Conservation (phyloP, 2,797 vertebrate species). For the Echiichthys vipera region DNA sequence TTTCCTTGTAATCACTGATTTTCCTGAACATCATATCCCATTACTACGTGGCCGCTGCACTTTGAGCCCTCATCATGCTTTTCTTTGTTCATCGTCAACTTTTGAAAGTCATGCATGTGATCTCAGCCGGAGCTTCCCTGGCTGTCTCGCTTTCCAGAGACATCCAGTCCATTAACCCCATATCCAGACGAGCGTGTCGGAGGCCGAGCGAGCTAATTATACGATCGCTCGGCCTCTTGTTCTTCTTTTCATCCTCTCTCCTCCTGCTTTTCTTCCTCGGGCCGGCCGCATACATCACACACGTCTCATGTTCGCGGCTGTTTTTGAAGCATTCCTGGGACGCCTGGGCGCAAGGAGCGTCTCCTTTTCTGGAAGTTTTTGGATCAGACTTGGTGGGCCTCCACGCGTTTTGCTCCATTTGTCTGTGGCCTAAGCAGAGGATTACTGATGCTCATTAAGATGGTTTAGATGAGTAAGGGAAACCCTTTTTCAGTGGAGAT, state of each 20-base stretch:
- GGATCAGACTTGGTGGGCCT: conserved; percentile 45
- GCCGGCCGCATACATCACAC: conserved; percentile 43
- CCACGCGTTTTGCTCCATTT: conserved; percentile 57
- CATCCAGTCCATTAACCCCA: conserved; percentile 47
- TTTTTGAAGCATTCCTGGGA: conserved; percentile 78
- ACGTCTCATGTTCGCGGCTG: conserved; percentile 64
- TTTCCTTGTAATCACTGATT: not conserved
- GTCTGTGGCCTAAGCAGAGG: conserved; percentile 70
- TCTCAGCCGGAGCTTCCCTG: not conserved
- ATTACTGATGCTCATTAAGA: conserved; percentile 68
- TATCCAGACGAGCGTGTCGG: conserved; percentile 37
- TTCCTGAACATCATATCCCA: not conserved
- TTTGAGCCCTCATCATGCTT: not conserved
- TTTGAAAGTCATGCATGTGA: not conserved
- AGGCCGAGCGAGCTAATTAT: conserved; percentile 56
- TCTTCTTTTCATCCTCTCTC: conserved; percentile 20
- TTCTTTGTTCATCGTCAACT: conserved; percentile 28
- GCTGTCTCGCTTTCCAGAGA: not conserved
- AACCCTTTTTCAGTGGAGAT: conserved; percentile 9
- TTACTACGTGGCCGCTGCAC: not conserved
- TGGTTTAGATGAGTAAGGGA: conserved; percentile 28
- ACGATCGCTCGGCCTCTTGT: conserved; percentile 4
- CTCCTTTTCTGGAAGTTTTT: conserved; percentile 88
- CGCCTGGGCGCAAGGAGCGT: conserved; percentile 54
- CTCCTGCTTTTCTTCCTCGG: conserved; percentile 9